phyloP scores from a whole-genome alignment of 2,797 vertebrate species.

The Coendou prehensilis region DNA sequence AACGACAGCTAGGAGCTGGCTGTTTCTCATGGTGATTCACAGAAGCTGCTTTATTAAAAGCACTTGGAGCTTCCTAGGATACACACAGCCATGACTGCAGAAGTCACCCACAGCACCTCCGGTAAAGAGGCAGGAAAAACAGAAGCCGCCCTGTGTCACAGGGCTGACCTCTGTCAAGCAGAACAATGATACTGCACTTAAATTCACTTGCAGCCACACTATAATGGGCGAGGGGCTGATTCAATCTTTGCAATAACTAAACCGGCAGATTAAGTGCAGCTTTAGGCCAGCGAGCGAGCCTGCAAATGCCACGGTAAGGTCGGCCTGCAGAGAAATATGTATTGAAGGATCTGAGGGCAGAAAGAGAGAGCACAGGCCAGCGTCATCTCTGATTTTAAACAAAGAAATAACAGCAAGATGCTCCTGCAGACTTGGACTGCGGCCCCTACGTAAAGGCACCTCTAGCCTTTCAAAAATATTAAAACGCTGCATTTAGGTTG shows the following conservation, averaged over 20 bases:
- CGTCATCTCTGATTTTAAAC: constrained; percentile 78
- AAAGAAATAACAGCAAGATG: constrained; percentile 77
- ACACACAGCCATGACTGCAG: constrained; percentile 57
- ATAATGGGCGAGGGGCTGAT: constrained; percentile 80
- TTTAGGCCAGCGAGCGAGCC: constrained; percentile 76
- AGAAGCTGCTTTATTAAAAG: constrained; percentile 81
- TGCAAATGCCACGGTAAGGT: constrained; percentile 71
- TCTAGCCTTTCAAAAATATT: constrained; percentile 81
- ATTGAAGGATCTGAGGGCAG: constrained; percentile 54
- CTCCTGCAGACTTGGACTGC: constrained; percentile 68
- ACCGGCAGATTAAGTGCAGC: constrained; percentile 80
- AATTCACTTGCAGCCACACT: constrained; percentile 77
- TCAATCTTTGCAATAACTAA: constrained; percentile 73
- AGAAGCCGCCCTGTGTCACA: constrained; percentile 73
- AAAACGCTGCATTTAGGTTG: constrained; percentile 78
- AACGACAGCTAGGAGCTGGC: constrained; percentile 68
- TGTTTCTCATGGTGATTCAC: background rate
- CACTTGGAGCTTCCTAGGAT: constrained; percentile 78
- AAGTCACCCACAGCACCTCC: constrained; percentile 73
- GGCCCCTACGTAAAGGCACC: constrained; percentile 74
- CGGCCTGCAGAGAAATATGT: constrained; percentile 71
- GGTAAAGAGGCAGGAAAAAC: constrained; percentile 74
- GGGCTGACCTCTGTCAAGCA: constrained; percentile 84
- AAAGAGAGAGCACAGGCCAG: constrained; percentile 37
- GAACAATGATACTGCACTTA: constrained; percentile 80